Conservation (phyloP, 2,888 invertebrate species). For the Acanthosoma haemorrhoidale region DNA sequence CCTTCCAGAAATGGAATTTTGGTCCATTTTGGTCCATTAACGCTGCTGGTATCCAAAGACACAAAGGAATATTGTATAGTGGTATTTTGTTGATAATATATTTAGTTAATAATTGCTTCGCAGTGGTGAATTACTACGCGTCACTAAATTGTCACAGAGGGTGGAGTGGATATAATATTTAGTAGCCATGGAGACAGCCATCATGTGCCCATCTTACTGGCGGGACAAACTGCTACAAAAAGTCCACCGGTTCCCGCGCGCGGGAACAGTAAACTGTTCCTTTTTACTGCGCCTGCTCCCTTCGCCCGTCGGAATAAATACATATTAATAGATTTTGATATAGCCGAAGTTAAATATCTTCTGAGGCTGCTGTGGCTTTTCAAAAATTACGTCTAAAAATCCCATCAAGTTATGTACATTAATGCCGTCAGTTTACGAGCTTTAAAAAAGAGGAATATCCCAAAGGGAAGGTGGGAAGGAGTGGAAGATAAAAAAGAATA, state of each 20-base stretch:
- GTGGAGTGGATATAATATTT: conserved; percentile 6
- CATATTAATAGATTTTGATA: conserved; percentile 1
- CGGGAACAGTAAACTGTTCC: not conserved
- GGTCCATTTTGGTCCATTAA: too few species aligned
- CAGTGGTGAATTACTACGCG: too few species aligned
- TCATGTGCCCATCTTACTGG: not conserved
- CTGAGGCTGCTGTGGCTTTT: too few species aligned
- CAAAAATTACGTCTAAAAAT: not conserved
- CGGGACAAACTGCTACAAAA: conserved; percentile 2
- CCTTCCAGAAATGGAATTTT: too few species aligned
- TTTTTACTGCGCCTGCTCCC: conserved; percentile 1
- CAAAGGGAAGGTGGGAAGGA: not conserved
- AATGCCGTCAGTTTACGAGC: not conserved
- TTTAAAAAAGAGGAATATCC: not conserved
- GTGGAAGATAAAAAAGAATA: not conserved
- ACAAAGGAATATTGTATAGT: too few species aligned
- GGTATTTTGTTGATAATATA: too few species aligned
- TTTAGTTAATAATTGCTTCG: too few species aligned
- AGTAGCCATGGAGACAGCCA: not conserved
- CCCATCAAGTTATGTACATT: not conserved
- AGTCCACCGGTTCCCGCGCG: not conserved
- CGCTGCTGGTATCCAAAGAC: too few species aligned
- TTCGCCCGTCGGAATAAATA: conserved; percentile 6
- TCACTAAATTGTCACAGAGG: not conserved
- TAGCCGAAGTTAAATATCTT: not conserved